Evolutionary conservation across 1,140 invertebrate species (phyloP).

Genomic region (Ceratosolen solmsi): DNA sequence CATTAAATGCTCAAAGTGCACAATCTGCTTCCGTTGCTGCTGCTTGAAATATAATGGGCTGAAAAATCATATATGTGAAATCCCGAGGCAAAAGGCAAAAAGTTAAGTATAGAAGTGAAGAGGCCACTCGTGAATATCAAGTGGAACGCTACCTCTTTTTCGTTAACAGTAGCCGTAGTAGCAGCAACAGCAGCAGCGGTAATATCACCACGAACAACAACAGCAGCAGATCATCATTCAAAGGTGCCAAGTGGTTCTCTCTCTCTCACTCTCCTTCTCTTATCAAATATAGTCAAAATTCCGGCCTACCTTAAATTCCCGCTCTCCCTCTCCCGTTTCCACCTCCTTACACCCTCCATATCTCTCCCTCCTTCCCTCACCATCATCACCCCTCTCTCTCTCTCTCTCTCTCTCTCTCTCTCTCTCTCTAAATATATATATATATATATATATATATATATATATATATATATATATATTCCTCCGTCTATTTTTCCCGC

Average conservation of each 20-base stretch:
- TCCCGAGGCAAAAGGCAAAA: not conserved
- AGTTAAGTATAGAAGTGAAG: not conserved
- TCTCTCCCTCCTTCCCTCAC: no score
- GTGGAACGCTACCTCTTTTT: constrained; percentile 15
- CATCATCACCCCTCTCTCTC: not conserved
- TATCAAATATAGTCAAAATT: constrained; percentile 23
- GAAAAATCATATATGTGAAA: not conserved
- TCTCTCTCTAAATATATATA: no score
- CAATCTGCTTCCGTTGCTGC: not conserved
- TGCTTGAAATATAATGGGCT: not conserved
- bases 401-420: no score
- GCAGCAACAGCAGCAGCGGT: not conserved
- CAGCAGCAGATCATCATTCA: constrained; percentile 22
- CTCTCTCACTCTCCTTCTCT: not conserved
- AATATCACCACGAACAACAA: not conserved
- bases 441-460: no score
- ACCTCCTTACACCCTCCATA: not conserved
- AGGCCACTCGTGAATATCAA: not conserved
- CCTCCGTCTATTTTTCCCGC: not conserved
- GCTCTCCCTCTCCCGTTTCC: not conserved
- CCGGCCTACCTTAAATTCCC: not conserved
- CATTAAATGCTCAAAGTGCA: not conserved
- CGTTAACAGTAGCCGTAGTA: not conserved
- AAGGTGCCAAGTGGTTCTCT: constrained; percentile 14
- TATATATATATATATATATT: no score